Percentiles rank a stretch among this genome's conserved stretches.
These are phyloP conservation scores for Hystrix cristata DNA, from an alignment of 2,113 vertebrate species.

Conservation along the genomic window DNA sequence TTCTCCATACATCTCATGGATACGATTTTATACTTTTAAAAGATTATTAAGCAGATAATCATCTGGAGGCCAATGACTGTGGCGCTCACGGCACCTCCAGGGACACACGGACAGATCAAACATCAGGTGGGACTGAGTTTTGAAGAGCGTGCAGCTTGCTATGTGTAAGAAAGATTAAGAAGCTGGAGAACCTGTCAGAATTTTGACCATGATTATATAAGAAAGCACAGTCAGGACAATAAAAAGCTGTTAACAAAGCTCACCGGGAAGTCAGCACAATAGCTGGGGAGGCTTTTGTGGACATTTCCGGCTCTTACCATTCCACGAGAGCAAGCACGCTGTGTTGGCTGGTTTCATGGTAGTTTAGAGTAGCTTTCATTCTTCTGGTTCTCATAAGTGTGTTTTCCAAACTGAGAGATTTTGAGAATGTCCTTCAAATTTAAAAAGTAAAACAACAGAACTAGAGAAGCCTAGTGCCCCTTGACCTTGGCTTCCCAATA, in stretches of 20 bases:
- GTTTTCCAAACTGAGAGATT: not conserved
- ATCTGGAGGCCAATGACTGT: not conserved
- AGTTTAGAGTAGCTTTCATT: not conserved
- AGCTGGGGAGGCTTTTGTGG: not conserved
- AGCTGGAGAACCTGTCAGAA: not conserved
- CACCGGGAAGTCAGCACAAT: too few relatives aligned
- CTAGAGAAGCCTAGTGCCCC: not conserved
- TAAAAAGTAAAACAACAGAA: not conserved
- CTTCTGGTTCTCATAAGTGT: not conserved
- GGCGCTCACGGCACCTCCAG: not conserved
- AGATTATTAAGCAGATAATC: not conserved
- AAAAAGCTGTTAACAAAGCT: not conserved
- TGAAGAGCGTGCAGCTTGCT: not conserved
- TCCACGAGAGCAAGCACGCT: not conserved
- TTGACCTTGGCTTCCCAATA: not conserved
- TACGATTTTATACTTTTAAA: constrained; percentile 1
- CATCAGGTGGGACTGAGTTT: not conserved
- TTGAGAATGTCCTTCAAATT: not conserved
- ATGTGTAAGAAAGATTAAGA: not conserved
- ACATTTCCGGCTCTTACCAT: not conserved
- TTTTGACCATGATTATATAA: not conserved
- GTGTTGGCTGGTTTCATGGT: rapidly evolving
- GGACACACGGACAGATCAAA: not conserved
- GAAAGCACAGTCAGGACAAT: not conserved
- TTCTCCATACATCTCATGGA: constrained; percentile 2